These are phyloP conservation scores for Pantherophis vulpinus DNA, from an alignment of 2,797 vertebrate species.

Conservation along the genomic window DNA sequence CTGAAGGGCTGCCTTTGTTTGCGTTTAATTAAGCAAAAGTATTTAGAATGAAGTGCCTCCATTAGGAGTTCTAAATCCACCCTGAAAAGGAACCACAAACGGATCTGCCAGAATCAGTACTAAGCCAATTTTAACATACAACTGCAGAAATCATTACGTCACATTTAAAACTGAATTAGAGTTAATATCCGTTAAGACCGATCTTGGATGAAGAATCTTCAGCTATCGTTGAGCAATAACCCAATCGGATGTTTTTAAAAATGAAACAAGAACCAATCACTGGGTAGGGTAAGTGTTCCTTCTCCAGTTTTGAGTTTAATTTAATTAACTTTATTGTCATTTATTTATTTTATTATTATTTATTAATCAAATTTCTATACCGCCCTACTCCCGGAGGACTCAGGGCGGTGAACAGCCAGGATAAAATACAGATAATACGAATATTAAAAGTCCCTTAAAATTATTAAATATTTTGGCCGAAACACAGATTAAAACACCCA, in stretches of 20 bases:
- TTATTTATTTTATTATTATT: no score
- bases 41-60: background rate
- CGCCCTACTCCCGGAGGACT: no score
- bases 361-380: no score
- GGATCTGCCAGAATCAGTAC: background rate
- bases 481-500: no score
- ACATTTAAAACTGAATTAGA: background rate
- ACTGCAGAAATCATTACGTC: background rate
- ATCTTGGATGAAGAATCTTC: background rate
- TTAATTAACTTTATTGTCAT: no score
- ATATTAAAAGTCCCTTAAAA: no score
- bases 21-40: background rate
- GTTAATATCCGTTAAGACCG: background rate
- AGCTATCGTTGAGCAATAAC: background rate
- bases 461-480: no score
- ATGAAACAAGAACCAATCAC: background rate
- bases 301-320: background rate
- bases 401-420: no score
- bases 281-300: background rate
- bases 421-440: no score
- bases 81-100: background rate
- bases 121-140: background rate
- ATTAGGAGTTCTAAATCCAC: background rate
- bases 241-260: background rate
- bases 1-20: background rate